Evolutionary conservation across 2,888 invertebrate species (phyloP), one percentile per base, ranked within the genome.

Genomic region (Geotrupes spiniger): DNA sequence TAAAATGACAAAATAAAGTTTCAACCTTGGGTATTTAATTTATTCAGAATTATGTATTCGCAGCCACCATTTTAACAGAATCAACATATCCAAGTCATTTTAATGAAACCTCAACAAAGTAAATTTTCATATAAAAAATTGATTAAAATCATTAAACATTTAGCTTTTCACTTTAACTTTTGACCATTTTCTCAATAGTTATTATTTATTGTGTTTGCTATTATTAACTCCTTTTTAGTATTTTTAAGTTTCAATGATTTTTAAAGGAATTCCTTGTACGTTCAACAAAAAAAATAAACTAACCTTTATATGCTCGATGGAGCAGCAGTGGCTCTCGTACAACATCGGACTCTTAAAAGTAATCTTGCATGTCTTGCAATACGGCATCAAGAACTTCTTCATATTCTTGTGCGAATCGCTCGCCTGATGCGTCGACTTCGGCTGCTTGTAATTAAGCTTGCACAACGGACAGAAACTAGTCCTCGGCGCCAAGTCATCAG

Each of bases 291-390:
- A 36, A 54, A 49, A 21, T 38, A 39, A 47, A 60, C 54, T 65
- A 72, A 89, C 89, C 82, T 85, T 85, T 17, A 91, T 82, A 63
- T 91, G 91, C 49, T 87, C 87, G 56, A 90, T 73, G 0, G 89
- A 86, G 66, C 89, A 87, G 56, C 89, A 82, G 71, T 92, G 92
- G 53, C 85, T 86, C 67, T 92, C 90, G 69, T 86, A 91, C 10
- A 87, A 78, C 88, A 91, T 90, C 9, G 91, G 89, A 56, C 89
- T 88, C 61, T 87, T 85, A 74, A 89, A 90, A 28, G 84, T 81
- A 60, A 87, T 74, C 49, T 84, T 83, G 69, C 91, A 92, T 38
- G 85, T 79, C 62, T 84, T 84, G 64, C 91, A 91, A 71, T 82
- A 85, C 1, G 91, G 91, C 80, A 87, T 84, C 52, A 92, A 76